phyloP scores from a whole-genome alignment of 1,140 invertebrate species.

The Drosophila chauvacae region DNA sequence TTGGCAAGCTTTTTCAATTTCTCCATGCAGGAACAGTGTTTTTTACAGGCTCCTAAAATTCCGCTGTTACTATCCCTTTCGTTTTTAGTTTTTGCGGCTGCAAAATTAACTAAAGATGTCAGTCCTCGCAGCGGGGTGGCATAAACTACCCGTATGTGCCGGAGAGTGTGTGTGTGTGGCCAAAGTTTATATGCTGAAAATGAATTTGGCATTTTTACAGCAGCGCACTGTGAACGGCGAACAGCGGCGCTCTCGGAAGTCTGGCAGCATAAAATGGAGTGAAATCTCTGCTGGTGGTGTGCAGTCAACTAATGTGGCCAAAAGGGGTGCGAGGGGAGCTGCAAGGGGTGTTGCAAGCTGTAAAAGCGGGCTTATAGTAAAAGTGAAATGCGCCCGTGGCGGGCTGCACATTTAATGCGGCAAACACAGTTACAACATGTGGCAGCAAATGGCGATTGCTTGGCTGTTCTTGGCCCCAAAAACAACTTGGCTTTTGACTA shows the following conservation, averaged over 20 bases:
- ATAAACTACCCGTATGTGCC: conserved; percentile 50
- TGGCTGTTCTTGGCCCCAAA: conserved; percentile 51
- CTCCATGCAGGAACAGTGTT: background rate
- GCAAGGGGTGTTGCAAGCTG: conserved; percentile 3
- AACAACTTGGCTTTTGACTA: conserved; percentile 80
- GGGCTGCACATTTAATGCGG: conserved; percentile 74
- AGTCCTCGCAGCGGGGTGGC: conserved; percentile 55
- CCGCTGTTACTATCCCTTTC: conserved; percentile 31
- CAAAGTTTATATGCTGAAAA: conserved; percentile 77
- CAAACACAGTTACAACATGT: conserved; percentile 78
- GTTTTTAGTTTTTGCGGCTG: conserved; percentile 50
- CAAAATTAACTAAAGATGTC: conserved; percentile 77
- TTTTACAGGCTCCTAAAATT: conserved; percentile 28
- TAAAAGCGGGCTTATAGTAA: conserved; percentile 74
- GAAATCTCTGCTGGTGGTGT: conserved; percentile 80
- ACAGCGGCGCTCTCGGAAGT: conserved; percentile 73
- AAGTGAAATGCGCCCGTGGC: conserved; percentile 74
- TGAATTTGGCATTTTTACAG: conserved; percentile 81
- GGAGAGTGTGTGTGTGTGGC: conserved; percentile 32
- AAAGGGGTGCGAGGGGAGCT: background rate
- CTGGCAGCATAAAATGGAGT: conserved; percentile 82
- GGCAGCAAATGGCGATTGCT: conserved; percentile 72
- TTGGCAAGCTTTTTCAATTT: conserved; percentile 23
- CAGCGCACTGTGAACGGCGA: conserved; percentile 18
- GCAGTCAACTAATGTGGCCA: conserved; percentile 67